phyloP scores from a whole-genome alignment of 2,797 vertebrate genomes.

The Zenarchopterus dispar region DNA sequence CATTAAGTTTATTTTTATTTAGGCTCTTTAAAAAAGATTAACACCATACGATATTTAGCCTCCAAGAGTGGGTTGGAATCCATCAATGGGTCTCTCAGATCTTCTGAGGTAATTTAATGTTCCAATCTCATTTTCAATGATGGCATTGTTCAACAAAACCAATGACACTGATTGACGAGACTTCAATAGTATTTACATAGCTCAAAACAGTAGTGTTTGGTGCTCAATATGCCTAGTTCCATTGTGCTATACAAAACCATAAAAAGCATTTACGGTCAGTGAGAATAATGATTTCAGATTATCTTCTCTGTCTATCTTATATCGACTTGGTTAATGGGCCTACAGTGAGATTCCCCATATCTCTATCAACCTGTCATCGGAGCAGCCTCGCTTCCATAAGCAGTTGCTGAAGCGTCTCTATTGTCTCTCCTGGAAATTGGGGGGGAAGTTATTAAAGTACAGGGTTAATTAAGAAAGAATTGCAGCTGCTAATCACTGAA shows the following conservation, averaged over 20 bases:
- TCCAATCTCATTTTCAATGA: too few relatives aligned
- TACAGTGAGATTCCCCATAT: conserved; percentile 41
- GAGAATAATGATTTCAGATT: conserved; percentile 38
- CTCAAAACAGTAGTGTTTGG: too few relatives aligned
- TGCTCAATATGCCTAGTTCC: not conserved
- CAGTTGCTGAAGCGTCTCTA: conserved; percentile 45
- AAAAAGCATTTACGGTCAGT: conserved; percentile 6
- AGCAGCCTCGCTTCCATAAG: conserved; percentile 52
- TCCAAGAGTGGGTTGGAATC: too few relatives aligned
- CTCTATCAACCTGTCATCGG: conserved; percentile 43
- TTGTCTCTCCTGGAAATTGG: conserved; percentile 75
- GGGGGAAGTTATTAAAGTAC: conserved; percentile 67
- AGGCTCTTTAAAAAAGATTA: too few relatives aligned
- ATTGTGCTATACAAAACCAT: not conserved
- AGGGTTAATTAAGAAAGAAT: conserved; percentile 84
- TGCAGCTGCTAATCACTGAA: conserved; percentile 73
- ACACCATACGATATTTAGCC: too few relatives aligned
- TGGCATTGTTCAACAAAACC: too few relatives aligned
- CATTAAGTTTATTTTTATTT: too few relatives aligned
- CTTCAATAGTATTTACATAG: too few relatives aligned
- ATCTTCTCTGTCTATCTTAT: conserved; percentile 33
- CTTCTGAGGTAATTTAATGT: too few relatives aligned
- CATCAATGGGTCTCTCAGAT: too few relatives aligned
- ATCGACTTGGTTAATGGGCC: conserved; percentile 47
- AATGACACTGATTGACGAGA: too few relatives aligned